A percentile compares a stretch with the other conserved stretches of the same genome.
These are phyloP conservation scores for Drymodes brunneopygia DNA, from an alignment of 2,113 vertebrate species.

Conservation along the genomic window DNA sequence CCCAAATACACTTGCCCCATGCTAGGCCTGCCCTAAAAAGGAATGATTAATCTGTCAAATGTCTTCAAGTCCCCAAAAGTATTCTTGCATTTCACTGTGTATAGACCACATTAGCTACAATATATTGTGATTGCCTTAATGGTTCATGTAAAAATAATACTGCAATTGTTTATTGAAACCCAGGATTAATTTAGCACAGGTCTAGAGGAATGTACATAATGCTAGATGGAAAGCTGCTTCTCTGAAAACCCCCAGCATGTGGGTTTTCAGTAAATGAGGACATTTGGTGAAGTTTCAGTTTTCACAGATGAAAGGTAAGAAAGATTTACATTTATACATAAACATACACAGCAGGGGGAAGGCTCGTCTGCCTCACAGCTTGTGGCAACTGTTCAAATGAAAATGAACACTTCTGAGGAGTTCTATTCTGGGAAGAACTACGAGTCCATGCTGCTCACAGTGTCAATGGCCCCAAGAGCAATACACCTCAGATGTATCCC, in stretches of 20 bases:
- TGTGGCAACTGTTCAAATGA: neutral
- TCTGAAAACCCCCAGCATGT: neutral
- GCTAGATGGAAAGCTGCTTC: neutral
- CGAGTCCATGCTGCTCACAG: neutral
- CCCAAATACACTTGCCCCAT: neutral
- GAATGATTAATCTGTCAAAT: neutral
- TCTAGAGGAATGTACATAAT: neutral
- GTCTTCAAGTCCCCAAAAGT: neutral
- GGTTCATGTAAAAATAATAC: neutral
- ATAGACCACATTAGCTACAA: neutral
- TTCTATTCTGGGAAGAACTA: neutral
- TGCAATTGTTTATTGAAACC: neutral
- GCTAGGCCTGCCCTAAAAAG: neutral
- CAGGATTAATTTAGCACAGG: neutral
- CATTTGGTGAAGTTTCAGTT: conserved; percentile 11
- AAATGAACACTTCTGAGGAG: conserved; percentile 1
- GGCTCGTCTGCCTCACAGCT: neutral
- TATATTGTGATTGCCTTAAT: neutral
- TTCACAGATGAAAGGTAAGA: conserved; percentile 37
- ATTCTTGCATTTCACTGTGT: neutral
- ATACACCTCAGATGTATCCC: neutral
- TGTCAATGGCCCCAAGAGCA: neutral
- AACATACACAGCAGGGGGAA: neutral
- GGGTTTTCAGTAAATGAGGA: neutral
- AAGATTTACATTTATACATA: conserved; percentile 40